These are phyloP conservation scores for Calameuta pallipes DNA, from an alignment of 2,888 invertebrate genomes.

Conservation along the genomic window DNA sequence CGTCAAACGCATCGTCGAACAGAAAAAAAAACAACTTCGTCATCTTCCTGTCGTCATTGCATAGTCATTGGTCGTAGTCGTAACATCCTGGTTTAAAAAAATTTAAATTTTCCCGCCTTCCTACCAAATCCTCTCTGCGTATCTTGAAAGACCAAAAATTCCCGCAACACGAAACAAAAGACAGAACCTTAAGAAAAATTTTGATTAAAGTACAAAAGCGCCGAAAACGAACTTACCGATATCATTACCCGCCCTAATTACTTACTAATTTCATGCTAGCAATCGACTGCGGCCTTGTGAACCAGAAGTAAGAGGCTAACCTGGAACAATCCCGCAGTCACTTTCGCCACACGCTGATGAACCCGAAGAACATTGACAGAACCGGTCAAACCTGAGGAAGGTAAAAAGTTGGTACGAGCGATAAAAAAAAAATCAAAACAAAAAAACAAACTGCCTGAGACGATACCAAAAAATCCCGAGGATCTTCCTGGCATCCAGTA, in stretches of 20 bases:
- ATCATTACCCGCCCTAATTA: no score
- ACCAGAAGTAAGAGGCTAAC: no score
- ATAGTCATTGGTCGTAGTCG: neutral
- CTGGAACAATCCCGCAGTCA: no score
- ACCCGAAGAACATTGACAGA: neutral
- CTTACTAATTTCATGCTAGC: no score
- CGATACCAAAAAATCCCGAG: neutral
- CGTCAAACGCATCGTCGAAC: neutral
- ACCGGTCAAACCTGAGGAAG: neutral
- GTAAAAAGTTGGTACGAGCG: neutral
- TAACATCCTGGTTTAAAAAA: neutral
- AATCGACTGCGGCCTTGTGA: no score
- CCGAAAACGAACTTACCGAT: neutral
- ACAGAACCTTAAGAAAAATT: no score
- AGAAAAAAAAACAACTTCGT: neutral
- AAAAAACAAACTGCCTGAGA: neutral
- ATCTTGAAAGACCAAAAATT: no score
- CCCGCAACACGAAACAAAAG: no score
- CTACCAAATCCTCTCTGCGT: no score
- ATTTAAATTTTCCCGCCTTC: no score
- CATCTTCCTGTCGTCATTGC: neutral
- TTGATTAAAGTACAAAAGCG: neutral
- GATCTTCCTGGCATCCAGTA: neutral
- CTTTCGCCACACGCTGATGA: neutral
- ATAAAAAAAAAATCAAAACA: neutral